Percentiles rank a stretch among this genome's conserved stretches.
Evolutionary conservation across 2,888 invertebrate genomes (phyloP).

Genomic region (Sympetrum striolatum): DNA sequence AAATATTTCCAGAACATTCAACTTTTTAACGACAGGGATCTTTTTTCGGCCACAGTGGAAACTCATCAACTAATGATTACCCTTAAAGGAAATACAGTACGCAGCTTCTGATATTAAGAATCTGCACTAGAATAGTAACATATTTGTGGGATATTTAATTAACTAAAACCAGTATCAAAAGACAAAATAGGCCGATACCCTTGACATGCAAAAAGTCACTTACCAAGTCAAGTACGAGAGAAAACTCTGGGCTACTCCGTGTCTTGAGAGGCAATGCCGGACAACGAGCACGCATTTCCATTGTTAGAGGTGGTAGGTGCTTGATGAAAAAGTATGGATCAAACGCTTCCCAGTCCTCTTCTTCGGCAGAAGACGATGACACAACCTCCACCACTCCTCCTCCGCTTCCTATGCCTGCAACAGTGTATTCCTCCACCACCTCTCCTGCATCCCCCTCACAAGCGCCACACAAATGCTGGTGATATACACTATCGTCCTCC

Average conservation of each 20-base stretch:
- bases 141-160: too few relatives aligned
- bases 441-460: slow-evolving; percentile 56
- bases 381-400: slow-evolving; percentile 37
- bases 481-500: slow-evolving; percentile 19
- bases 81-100: too few relatives aligned
- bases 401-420: slow-evolving; percentile 29
- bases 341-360: slow-evolving; percentile 78
- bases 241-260: slow-evolving; percentile 88
- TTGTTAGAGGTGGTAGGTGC: slow-evolving; percentile 82
- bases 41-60: too few relatives aligned
- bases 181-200: background rate
- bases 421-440: slow-evolving; percentile 58
- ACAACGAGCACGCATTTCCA: slow-evolving; percentile 75
- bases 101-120: too few relatives aligned
- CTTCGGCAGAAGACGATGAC: slow-evolving; percentile 28
- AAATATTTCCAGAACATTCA: too few relatives aligned
- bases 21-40: too few relatives aligned
- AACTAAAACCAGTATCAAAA: background rate
- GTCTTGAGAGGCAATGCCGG: slow-evolving; percentile 92
- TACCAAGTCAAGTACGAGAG: slow-evolving; percentile 78
- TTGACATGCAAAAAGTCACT: slow-evolving; percentile 54
- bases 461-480: slow-evolving; percentile 25
- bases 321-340: slow-evolving; percentile 93
- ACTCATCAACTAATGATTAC: too few relatives aligned
- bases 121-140: too few relatives aligned